Evolutionary conservation across 2,113 vertebrate genomes (phyloP).

Genomic region (Marmota flaviventris): DNA sequence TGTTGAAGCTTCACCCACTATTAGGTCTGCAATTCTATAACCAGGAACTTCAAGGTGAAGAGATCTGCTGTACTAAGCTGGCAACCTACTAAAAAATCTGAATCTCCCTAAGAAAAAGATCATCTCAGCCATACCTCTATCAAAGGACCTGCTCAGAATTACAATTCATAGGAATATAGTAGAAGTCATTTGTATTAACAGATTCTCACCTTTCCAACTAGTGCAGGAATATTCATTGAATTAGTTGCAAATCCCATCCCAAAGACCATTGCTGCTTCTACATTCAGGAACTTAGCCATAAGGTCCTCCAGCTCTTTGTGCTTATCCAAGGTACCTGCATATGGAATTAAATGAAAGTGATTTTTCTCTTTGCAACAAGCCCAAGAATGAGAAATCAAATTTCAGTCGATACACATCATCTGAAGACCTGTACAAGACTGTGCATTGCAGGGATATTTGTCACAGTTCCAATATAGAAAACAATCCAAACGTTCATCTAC

Average conservation of each 20-base stretch:
- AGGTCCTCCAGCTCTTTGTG: constrained; percentile 93
- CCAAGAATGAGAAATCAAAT: constrained; percentile 37
- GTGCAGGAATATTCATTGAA: constrained; percentile 96
- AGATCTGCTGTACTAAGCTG: background rate
- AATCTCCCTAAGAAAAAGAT: background rate
- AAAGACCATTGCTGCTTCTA: constrained; percentile 93
- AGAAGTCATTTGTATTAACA: constrained; percentile 37
- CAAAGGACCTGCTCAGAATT: background rate
- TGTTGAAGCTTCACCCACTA: background rate
- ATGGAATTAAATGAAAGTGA: constrained; percentile 64
- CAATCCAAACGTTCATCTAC: background rate
- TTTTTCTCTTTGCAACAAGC: background rate
- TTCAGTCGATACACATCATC: background rate
- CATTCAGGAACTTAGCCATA: constrained; percentile 92
- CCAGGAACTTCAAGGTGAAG: background rate
- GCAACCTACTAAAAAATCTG: background rate
- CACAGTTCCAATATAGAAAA: background rate
- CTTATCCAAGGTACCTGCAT: constrained; percentile 92
- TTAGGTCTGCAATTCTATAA: background rate
- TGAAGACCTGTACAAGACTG: background rate
- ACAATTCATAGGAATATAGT: background rate
- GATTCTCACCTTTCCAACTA: constrained; percentile 94
- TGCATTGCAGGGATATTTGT: background rate
- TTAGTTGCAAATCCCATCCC: constrained; percentile 98
- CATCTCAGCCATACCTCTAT: background rate